Evolutionary conservation across 2,888 invertebrate species (phyloP), one percentile per base, ranked within the genome.

Genomic region (Darwinula stevensoni): DNA sequence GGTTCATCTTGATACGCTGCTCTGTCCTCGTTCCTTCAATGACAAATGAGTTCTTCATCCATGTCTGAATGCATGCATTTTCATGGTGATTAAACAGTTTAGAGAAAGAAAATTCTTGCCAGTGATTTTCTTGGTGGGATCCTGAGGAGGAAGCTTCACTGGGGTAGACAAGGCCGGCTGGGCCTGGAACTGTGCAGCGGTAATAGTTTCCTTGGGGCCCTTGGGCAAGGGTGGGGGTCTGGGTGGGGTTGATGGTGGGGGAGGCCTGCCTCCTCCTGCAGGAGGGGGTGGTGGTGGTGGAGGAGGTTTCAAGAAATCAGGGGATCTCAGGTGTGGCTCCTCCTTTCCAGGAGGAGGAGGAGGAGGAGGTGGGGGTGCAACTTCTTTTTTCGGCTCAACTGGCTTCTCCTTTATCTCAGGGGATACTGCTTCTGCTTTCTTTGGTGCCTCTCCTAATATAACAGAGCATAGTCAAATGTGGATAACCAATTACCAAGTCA

Each of bases 111-210:
- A 9, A 2, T 11, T 2, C 3, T 17, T 15, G 16, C 31, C 38
- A 30, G 44, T 49, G 34, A 52, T 47, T 32, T 40, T 40, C 16
- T 37, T 71, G 28, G 71, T 65, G 42, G 73, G 73, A 50, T 80
- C 78, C n/a, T 61, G 52, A 3, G 76, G 80, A 2, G 80, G 78
- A 27, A 75, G 44, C 31, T 39, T 39, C 5, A 37, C 37, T 31
- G 38, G 35, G 9, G 41, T 36, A 22, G 22, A 12, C n/a, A 12
- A 12, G 14, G 13, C 13, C 29, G 14, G 11, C 29, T 29, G 9
- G 11, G 14, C 22, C 22, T 22, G 6, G 11, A 13, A 9, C 14
- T 11, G 29, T 6, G 9, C 29, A 12, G n/a, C 6, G 6, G 9
- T 29, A 6, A 29, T 12, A 12, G 14, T 6, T 12, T 9, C n/a